Conservation (phyloP, 2,888 invertebrate genomes). For the Latheticus oryzae region DNA sequence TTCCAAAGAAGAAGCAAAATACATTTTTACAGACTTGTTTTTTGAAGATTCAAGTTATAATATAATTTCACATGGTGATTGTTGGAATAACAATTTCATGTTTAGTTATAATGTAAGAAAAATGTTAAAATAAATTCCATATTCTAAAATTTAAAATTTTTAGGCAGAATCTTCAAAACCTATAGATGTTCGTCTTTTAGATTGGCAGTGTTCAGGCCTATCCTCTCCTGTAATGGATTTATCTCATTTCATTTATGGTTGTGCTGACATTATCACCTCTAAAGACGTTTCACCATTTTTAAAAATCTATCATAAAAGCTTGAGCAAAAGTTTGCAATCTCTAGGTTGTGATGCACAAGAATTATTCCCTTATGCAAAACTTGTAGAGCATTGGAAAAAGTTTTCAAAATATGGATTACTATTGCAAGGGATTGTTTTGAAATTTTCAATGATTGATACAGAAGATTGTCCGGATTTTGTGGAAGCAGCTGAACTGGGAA, state of each 20-base stretch:
- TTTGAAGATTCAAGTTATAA: no score
- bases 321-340: slow-evolving; percentile 48
- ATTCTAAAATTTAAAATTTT: slow-evolving; percentile 2
- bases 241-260: slow-evolving; percentile 54
- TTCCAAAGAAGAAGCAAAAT: background rate
- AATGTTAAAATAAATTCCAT: no score
- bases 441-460: slow-evolving; percentile 7
- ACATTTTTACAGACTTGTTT: slow-evolving; percentile 16
- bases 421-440: slow-evolving; percentile 1
- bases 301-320: slow-evolving; percentile 54
- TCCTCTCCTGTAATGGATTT: slow-evolving; percentile 54
- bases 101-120: slow-evolving; percentile 42
- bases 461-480: slow-evolving; percentile 19
- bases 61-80: slow-evolving; percentile 44
- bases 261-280: slow-evolving; percentile 49
- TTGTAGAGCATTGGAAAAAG: slow-evolving; percentile 53
- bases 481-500: slow-evolving; percentile 1
- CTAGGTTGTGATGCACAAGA: slow-evolving; percentile 53
- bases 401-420: slow-evolving; percentile 44
- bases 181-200: slow-evolving; percentile 47
- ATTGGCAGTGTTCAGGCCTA: slow-evolving; percentile 52
- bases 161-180: slow-evolving; percentile 22
- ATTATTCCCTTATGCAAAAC: slow-evolving; percentile 52
- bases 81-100: slow-evolving; percentile 43
- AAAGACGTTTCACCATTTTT: slow-evolving; percentile 51